Conservation (phyloP, 2,797 vertebrate genomes). For the Peromyscus aztecus region DNA sequence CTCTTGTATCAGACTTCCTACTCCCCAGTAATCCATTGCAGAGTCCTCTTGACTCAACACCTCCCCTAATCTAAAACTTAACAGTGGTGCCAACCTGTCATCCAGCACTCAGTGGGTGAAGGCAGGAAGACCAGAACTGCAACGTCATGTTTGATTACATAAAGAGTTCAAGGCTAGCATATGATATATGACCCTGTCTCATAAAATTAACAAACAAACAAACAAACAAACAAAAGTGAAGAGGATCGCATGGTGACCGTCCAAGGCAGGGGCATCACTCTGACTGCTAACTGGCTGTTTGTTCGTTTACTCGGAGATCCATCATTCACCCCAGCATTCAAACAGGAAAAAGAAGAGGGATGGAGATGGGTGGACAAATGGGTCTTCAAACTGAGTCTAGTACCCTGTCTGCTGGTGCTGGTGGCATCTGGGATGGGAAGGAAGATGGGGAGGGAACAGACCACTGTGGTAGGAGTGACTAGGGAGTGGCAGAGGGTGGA, state of each 20-base stretch:
- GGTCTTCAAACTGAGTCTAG: background rate
- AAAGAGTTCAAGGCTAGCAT: background rate
- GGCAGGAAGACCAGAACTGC: background rate
- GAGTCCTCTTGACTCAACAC: background rate
- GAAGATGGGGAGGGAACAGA: background rate
- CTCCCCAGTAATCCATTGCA: background rate
- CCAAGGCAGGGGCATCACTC: background rate
- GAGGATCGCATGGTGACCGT: background rate
- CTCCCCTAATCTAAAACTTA: background rate
- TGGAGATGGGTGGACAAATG: accelerated
- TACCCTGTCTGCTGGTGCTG: background rate
- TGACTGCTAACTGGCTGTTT: background rate
- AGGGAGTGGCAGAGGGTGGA: background rate
- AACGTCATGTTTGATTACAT: background rate
- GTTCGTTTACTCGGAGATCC: no score
- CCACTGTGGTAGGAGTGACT: no score
- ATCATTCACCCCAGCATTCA: background rate
- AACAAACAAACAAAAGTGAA: background rate
- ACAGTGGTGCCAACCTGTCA: background rate
- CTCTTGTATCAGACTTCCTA: background rate
- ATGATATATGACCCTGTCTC: background rate
- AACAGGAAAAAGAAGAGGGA: background rate
- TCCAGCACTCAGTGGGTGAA: background rate
- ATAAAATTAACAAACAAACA: background rate
- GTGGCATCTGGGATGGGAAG: background rate